Conservation (phyloP, 2,888 invertebrate genomes). For the Drosophila emarginata region DNA sequence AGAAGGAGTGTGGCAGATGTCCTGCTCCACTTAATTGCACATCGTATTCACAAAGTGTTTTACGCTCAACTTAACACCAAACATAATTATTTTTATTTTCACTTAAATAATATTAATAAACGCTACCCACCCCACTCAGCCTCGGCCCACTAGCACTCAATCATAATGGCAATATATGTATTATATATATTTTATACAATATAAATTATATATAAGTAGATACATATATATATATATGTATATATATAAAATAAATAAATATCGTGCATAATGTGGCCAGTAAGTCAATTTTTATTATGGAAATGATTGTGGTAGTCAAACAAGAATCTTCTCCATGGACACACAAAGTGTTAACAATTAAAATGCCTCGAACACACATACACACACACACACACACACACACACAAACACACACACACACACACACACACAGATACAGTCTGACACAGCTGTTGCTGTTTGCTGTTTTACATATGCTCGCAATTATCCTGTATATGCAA, state of each 20-base stretch:
- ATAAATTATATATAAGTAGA: background rate
- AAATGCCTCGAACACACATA: constrained; percentile 19
- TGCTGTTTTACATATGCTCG: constrained; percentile 39
- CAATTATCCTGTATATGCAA: constrained; percentile 37
- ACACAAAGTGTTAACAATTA: constrained; percentile 47
- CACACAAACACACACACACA: background rate
- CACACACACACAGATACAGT: background rate
- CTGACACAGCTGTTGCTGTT: constrained; percentile 1
- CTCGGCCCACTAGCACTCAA: background rate
- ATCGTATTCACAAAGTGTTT: constrained; percentile 67
- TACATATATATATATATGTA: constrained; percentile 8
- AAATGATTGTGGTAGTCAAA: constrained; percentile 56
- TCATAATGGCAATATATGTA: constrained; percentile 18
- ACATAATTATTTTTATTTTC: constrained; percentile 74
- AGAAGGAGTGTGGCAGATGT: background rate
- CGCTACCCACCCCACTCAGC: background rate
- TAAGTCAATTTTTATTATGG: constrained; percentile 74
- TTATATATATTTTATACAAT: constrained; percentile 56
- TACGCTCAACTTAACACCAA: constrained; percentile 68
- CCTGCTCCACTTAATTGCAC: constrained; percentile 47
- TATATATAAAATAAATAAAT: constrained; percentile 65
- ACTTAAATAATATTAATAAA: constrained; percentile 61
- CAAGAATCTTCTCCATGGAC: constrained; percentile 41
- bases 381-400: constrained; percentile 11
- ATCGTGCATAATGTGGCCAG: constrained; percentile 60